These are phyloP conservation scores for Antheraea assamensis DNA, from an alignment of 2,888 invertebrate species.

Conservation along the genomic window DNA sequence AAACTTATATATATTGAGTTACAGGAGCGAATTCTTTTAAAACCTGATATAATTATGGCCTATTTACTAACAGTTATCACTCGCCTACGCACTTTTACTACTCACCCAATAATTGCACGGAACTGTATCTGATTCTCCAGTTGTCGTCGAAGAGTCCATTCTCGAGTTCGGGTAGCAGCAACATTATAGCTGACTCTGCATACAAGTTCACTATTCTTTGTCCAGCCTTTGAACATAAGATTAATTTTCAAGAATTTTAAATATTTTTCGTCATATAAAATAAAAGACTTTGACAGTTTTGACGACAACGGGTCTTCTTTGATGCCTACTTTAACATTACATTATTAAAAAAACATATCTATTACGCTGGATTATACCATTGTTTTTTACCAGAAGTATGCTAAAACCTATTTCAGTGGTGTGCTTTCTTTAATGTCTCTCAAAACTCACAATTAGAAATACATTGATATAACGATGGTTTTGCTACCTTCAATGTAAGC, in stretches of 20 bases:
- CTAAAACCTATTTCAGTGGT: too few species aligned
- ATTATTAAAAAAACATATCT: too few species aligned
- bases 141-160: constrained; percentile 98
- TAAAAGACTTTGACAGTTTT: background rate
- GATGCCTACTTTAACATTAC: too few species aligned
- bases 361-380: too few species aligned
- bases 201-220: constrained; percentile 98
- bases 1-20: too few species aligned
- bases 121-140: constrained; percentile 98
- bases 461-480: too few species aligned
- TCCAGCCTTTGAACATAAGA: constrained; percentile 84
- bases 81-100: background rate
- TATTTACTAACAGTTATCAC: background rate
- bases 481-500: too few species aligned
- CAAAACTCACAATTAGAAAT: too few species aligned
- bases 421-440: too few species aligned
- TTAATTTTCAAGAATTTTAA: background rate
- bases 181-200: constrained; percentile 96
- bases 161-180: constrained; percentile 96
- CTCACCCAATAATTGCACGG: constrained; percentile 94
- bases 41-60: background rate
- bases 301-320: background rate
- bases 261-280: background rate
- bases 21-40: too few species aligned
- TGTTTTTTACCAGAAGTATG: too few species aligned